phyloP scores from a whole-genome alignment of 2,113 vertebrate species.

The Edolisoma coerulescens region DNA sequence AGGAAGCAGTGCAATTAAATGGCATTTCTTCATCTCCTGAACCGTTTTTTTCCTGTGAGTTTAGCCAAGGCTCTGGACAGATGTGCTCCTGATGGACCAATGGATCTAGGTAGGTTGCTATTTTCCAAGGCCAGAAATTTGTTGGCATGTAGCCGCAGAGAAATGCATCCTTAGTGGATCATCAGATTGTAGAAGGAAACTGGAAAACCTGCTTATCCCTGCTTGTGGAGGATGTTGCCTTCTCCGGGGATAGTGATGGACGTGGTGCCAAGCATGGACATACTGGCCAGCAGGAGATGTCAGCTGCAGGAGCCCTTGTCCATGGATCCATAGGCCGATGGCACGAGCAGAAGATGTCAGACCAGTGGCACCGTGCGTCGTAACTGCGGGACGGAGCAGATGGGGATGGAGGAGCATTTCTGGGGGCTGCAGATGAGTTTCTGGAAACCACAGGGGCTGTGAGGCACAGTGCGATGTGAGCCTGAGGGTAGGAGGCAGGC shows the following conservation, averaged over 20 bases:
- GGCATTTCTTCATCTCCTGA: not conserved
- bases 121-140: not conserved
- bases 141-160: not conserved
- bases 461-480: not conserved
- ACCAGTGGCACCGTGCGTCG: accelerated
- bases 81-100: not conserved
- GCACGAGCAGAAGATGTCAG: not conserved
- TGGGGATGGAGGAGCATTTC: not conserved
- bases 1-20: not conserved
- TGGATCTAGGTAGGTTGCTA: not conserved
- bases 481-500: not conserved
- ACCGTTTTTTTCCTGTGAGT: not conserved
- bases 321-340: accelerated
- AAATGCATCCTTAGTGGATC: not conserved
- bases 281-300: not conserved
- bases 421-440: not conserved
- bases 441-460: not conserved
- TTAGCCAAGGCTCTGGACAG: not conserved
- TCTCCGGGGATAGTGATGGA: not conserved
- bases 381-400: accelerated
- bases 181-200: not conserved
- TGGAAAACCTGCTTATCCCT: not conserved
- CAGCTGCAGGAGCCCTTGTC: not conserved
- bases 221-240: not conserved
- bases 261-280: not conserved